Evolutionary conservation across 2,113 vertebrate species (phyloP), one percentile per base, ranked within the genome.

Genomic region (Malurus cyaneus): DNA sequence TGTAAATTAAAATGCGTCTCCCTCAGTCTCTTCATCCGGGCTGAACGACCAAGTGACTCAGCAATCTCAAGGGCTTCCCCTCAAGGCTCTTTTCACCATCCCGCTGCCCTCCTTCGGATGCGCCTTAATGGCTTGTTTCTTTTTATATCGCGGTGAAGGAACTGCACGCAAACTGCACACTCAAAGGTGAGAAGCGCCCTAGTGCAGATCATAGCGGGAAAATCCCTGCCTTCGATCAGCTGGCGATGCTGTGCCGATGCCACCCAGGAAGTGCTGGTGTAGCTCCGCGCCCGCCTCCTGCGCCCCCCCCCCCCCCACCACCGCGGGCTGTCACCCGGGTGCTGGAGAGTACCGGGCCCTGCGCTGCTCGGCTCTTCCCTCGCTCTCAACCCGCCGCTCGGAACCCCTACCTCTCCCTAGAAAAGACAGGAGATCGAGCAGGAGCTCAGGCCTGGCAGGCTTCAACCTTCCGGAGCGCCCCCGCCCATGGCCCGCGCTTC

Each of bases 381-480:
- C 20, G 5, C 54, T 36, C 23, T 5, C 80, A 4, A 18, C 23
- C 11, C 60, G 3, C 28, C 24, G 16, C 52, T 44, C 19, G 18
- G 41, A 9, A 7, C 3, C 41, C 8, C 14, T 8, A 4, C 19
- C 42, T 20, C 6, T 34, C 31, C 59, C 2, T 23, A n/a, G n/a
- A n/a, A n/a, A n/a, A 13, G 12, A 8, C 5, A 4, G 16, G 18
- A 31, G 15, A 5, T 12, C 9, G 6, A 25, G 34, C 31, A 8
- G 17, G 2, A 29, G 16, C 47, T 12, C 0, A 6, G 29, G 1
- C 25, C 14, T 18, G 1, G 2, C 3, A 0, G 2, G 2, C 60
- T 88, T 98, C 95, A n/a, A 98, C 98, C 98, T 97, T 98, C 89
- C 95, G 96, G 79, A 98, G 73, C 16, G 88, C 11, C 8, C 98